A percentile compares a stretch with the other conserved stretches of the same genome.
Conservation (phyloP, 2,797 vertebrate species). For the Hoplostethus mediterraneus region DNA sequence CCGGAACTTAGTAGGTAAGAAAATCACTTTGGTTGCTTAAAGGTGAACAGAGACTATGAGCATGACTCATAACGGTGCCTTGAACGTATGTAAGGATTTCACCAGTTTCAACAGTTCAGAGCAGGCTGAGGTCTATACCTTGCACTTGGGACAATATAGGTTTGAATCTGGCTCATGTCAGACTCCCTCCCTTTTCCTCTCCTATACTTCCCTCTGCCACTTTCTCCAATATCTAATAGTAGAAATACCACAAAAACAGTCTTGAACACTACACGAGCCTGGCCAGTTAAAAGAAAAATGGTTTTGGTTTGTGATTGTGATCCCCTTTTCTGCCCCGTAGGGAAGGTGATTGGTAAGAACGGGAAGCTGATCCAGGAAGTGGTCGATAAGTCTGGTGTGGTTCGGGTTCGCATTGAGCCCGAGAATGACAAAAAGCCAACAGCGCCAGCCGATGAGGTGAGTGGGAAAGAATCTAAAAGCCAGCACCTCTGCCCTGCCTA, state of each 20-base stretch:
- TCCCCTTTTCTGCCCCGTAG: constrained; percentile 66
- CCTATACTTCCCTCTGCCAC: no score
- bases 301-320: background rate
- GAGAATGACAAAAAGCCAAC: constrained; percentile 97
- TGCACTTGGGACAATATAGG: background rate
- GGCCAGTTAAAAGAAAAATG: no score
- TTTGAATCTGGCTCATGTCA: background rate
- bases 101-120: no score
- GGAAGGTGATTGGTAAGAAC: constrained; percentile 99
- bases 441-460: constrained; percentile 92
- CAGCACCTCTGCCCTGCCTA: background rate
- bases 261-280: no score
- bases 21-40: background rate
- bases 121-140: background rate
- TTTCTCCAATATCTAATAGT: no score
- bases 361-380: constrained; percentile 99
- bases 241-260: no score
- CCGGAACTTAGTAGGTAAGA: constrained; percentile 96
- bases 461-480: constrained; percentile 14
- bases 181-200: no score
- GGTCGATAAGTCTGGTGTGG: constrained; percentile 98
- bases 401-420: constrained; percentile 97
- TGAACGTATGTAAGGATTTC: background rate
- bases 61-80: background rate
- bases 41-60: background rate